These are phyloP conservation scores for Hydropotes inermis DNA, from an alignment of 2,113 vertebrate species.

Conservation along the genomic window DNA sequence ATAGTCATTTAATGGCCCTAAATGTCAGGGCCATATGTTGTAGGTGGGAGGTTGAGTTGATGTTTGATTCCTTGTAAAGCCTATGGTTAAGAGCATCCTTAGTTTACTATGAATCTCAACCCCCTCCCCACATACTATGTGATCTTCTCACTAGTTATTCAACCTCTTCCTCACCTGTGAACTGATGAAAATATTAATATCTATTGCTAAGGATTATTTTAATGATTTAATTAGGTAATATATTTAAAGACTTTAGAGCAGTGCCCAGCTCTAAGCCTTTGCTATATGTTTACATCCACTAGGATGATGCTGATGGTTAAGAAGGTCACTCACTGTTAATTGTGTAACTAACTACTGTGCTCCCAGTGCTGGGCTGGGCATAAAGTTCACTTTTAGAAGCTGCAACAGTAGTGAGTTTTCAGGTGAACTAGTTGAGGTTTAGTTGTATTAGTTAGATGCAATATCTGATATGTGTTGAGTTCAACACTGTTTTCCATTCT, in stretches of 20 bases:
- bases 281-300: background rate
- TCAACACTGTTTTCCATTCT: background rate
- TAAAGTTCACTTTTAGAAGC: background rate
- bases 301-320: background rate
- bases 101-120: background rate
- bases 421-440: background rate
- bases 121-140: background rate
- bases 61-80: background rate
- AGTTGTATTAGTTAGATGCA: background rate
- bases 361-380: background rate
- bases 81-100: background rate
- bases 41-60: background rate
- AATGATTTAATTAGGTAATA: background rate
- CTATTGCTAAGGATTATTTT: background rate
- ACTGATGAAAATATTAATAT: background rate
- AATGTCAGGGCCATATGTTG: background rate
- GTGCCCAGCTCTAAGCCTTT: background rate
- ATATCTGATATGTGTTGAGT: background rate
- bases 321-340: background rate
- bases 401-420: background rate
- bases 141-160: background rate
- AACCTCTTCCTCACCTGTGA: background rate
- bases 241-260: background rate
- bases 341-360: background rate
- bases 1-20: background rate